Percentiles rank a stretch among this genome's conserved stretches.
These are phyloP conservation scores for Alca torda DNA, from an alignment of 2,797 vertebrate species.

Conservation along the genomic window DNA sequence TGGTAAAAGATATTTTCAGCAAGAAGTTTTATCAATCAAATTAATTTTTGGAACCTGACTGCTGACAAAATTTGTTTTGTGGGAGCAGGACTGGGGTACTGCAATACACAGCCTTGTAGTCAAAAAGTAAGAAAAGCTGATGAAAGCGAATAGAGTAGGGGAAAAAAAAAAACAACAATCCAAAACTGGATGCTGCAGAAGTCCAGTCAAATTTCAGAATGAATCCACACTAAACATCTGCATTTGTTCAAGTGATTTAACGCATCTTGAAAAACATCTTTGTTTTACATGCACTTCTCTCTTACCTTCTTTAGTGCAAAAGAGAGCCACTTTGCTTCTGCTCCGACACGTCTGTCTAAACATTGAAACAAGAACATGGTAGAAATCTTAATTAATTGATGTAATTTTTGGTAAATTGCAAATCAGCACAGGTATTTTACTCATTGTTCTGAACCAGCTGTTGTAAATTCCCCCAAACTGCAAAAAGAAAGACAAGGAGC, in stretches of 20 bases:
- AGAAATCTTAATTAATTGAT: not conserved
- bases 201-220: not conserved
- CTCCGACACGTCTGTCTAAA: conserved; percentile 86
- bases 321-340: conserved; percentile 84
- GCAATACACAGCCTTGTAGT: not conserved
- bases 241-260: not conserved
- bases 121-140: not conserved
- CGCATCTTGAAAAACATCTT: not conserved
- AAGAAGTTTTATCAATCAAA: not conserved
- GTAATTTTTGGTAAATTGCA: not conserved
- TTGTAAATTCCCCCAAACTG: not conserved
- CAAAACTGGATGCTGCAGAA: not conserved
- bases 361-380: conserved; percentile 34
- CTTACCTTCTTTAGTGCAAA: conserved; percentile 88
- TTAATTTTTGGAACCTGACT: not conserved
- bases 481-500: not conserved
- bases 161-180: not conserved
- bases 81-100: not conserved
- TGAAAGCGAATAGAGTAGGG: not conserved
- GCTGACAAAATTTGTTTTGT: not conserved
- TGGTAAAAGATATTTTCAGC: not conserved
- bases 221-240: not conserved
- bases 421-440: not conserved
- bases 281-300: not conserved
- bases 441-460: not conserved